Conservation (phyloP, 2,888 invertebrate genomes). For the Plemyria rubiginata region DNA sequence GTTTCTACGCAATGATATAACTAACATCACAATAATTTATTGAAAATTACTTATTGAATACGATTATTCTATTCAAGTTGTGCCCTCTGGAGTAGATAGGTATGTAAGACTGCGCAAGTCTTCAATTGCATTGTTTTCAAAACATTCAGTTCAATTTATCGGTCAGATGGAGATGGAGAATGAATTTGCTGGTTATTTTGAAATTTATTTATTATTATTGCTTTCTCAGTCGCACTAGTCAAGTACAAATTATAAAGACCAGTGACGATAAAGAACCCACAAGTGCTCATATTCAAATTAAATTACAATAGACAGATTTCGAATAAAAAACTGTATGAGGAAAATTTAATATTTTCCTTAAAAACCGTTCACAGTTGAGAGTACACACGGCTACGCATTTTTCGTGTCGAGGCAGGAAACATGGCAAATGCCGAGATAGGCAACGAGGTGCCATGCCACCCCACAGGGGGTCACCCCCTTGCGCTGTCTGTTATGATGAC, state of each 20-base stretch:
- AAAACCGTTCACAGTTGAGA: slow-evolving; percentile 15
- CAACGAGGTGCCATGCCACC: slow-evolving; percentile 14
- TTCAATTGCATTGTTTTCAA: slow-evolving; percentile 20
- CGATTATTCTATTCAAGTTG: no score
- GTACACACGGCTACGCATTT: slow-evolving; percentile 14
- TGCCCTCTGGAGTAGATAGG: no score
- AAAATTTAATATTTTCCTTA: slow-evolving; percentile 9
- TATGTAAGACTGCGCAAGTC: neutral
- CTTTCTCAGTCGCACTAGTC: neutral
- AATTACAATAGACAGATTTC: slow-evolving; percentile 4
- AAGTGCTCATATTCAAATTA: neutral
- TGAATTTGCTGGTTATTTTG: neutral
- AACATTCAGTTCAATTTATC: slow-evolving; percentile 11
- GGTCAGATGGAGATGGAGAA: neutral
- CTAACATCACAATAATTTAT: no score
- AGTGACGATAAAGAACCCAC: neutral
- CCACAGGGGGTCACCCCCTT: slow-evolving; percentile 17
- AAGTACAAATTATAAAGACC: no score
- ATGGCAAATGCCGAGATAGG: slow-evolving; percentile 7
- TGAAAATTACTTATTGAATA: no score
- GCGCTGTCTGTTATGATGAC: slow-evolving; percentile 26
- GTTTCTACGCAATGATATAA: slow-evolving; percentile 3
- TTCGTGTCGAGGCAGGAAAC: slow-evolving; percentile 24
- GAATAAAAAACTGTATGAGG: slow-evolving; percentile 5
- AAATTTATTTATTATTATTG: neutral